These are phyloP conservation scores for Hemiprocne comata DNA, from an alignment of 2,113 vertebrate species.

Conservation along the genomic window DNA sequence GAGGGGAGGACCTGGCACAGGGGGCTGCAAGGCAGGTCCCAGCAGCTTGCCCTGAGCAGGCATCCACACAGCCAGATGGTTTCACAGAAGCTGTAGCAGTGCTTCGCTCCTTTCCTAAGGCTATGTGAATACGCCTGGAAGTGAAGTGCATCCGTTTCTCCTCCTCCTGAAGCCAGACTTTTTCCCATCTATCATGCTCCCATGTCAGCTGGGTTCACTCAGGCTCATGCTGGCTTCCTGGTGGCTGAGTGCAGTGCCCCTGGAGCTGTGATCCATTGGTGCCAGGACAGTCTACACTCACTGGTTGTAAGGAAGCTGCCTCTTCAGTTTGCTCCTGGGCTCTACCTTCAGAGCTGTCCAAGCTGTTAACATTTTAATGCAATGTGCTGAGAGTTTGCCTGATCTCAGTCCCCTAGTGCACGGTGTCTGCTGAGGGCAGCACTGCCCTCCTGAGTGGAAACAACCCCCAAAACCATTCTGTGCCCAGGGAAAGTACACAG, in stretches of 20 bases:
- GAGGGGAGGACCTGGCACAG: neutral
- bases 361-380: fast-evolving
- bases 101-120: neutral
- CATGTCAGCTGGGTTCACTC: fast-evolving
- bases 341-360: neutral
- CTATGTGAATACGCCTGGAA: neutral
- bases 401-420: fast-evolving
- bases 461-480: neutral
- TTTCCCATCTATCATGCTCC: neutral
- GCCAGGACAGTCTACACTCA: neutral
- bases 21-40: neutral
- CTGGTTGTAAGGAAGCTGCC: neutral
- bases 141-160: neutral
- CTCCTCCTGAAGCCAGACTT: neutral
- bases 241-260: neutral
- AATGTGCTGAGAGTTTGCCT: neutral
- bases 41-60: neutral
- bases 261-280: neutral
- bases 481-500: neutral
- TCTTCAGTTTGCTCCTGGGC: neutral
- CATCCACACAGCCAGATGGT: neutral
- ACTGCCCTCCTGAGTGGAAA: neutral
- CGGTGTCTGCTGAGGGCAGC: neutral
- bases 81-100: neutral
- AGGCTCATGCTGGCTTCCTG: fast-evolving